Evolutionary conservation across 2,113 vertebrate genomes (phyloP).

Genomic region (Willisornis vidua): DNA sequence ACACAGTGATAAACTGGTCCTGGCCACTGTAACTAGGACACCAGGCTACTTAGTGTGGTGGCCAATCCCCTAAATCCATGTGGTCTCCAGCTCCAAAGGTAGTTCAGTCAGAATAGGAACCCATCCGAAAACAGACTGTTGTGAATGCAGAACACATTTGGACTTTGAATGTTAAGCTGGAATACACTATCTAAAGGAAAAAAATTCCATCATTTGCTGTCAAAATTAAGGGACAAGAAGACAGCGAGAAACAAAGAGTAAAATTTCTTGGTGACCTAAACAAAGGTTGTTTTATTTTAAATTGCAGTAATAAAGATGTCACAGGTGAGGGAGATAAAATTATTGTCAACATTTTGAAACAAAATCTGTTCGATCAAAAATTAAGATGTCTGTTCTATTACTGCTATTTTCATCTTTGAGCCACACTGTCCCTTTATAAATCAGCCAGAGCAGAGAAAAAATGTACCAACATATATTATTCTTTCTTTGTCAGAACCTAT

Average conservation of each 20-base stretch:
- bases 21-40: too few relatives aligned
- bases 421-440: neutral
- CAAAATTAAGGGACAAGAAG: neutral
- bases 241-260: neutral
- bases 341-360: neutral
- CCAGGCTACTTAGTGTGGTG: neutral
- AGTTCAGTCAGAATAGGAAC: neutral
- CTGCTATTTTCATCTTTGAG: neutral
- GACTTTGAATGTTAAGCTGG: neutral
- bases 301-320: neutral
- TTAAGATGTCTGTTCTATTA: neutral
- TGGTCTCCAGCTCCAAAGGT: neutral
- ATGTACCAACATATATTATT: neutral
- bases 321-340: neutral
- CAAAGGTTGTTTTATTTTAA: neutral
- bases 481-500: neutral
- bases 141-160: neutral
- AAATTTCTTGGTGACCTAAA: neutral
- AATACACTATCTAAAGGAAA: neutral
- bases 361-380: slow-evolving; percentile 3
- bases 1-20: too few relatives aligned
- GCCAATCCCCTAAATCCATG: neutral
- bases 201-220: neutral
- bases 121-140: neutral
- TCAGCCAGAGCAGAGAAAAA: neutral